Evolutionary conservation across 2,113 vertebrate species (phyloP).

Genomic region (Gadus macrocephalus): DNA sequence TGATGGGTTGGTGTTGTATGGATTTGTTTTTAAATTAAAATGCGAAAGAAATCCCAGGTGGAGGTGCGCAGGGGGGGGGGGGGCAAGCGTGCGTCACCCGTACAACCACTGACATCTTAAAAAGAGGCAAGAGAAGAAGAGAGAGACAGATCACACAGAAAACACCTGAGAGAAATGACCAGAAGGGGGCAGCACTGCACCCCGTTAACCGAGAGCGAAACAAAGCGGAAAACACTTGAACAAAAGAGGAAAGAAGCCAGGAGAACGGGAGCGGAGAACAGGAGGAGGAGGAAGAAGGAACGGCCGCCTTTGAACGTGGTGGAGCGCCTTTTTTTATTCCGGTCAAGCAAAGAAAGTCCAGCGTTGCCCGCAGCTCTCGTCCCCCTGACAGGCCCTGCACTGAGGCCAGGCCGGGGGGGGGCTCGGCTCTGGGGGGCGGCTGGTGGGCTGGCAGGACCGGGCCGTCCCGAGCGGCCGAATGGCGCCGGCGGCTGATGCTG

Average conservation of each 20-base stretch:
- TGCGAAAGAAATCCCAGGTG: conserved; percentile 13
- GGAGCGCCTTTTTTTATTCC: conserved; percentile 2
- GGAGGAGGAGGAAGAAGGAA: conserved; percentile 6
- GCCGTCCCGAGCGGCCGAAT: conserved; percentile 36
- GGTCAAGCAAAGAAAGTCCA: conserved; percentile 35
- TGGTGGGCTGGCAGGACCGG: conserved; percentile 22
- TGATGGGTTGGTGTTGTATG: too few relatives aligned
- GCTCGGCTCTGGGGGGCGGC: conserved; percentile 25
- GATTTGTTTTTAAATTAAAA: conserved; percentile 2
- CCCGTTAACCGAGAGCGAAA: conserved; percentile 29
- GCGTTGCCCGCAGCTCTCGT: conserved; percentile 18
- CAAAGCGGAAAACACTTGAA: conserved; percentile 11
- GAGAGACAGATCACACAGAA: conserved; percentile 36
- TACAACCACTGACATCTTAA: conserved; percentile 59
- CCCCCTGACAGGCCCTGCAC: conserved; percentile 4
- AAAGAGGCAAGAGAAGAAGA: conserved; percentile 42
- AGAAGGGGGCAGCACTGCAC: conserved; percentile 60
- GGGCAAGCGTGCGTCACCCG: conserved; percentile 27
- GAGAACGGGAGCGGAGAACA: conserved; percentile 15
- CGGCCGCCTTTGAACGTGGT: conserved; percentile 22
- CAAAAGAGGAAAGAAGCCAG: conserved; percentile 10
- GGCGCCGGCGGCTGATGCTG: conserved; percentile 38
- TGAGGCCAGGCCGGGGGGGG: not conserved
- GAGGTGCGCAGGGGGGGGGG: not conserved
- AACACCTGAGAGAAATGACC: conserved; percentile 67